Conservation (phyloP, 2,888 invertebrate species). For the Amblyjoppa proteus region DNA sequence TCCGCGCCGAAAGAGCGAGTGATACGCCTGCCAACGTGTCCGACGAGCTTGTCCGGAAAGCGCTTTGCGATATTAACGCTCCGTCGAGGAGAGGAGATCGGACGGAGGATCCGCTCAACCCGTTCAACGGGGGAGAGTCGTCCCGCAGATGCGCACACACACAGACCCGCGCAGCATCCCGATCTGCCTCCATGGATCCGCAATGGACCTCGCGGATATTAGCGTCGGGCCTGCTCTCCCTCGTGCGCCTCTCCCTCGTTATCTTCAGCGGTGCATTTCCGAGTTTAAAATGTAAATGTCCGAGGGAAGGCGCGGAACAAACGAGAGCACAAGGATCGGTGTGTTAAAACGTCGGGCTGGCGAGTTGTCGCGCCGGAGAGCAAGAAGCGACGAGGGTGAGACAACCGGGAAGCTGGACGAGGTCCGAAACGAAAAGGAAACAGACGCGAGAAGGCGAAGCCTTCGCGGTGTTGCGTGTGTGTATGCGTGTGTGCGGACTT, state of each 20-base stretch:
- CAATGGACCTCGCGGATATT: slow-evolving; percentile 51
- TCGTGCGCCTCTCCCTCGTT: slow-evolving; percentile 46
- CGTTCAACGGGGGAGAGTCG: neutral
- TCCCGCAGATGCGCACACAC: slow-evolving; percentile 5
- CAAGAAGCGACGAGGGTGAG: slow-evolving; percentile 23
- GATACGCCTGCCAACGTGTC: slow-evolving; percentile 49
- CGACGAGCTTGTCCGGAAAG: slow-evolving; percentile 45
- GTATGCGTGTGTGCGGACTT: neutral
- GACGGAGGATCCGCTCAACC: slow-evolving; percentile 42
- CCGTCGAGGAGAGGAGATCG: slow-evolving; percentile 44
- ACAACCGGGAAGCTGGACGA: neutral
- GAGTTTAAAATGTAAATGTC: slow-evolving; percentile 62
- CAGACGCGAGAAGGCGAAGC: neutral
- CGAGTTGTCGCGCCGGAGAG: slow-evolving; percentile 25
- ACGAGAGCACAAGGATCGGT: slow-evolving; percentile 52
- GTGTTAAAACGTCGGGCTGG: slow-evolving; percentile 56
- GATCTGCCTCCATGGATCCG: slow-evolving; percentile 62
- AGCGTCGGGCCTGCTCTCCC: slow-evolving; percentile 25
- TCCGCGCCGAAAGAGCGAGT: neutral
- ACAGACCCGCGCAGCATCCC: slow-evolving; percentile 32
- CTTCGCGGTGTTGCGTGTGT: neutral
- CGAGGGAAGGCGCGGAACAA: slow-evolving; percentile 32
- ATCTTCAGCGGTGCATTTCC: slow-evolving; percentile 25
- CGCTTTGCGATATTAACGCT: slow-evolving; percentile 65
- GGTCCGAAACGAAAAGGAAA: slow-evolving; percentile 15